Evolutionary conservation across 2,797 vertebrate species (phyloP), one percentile per base, ranked within the genome.

Genomic region (Poecilia velifera): DNA sequence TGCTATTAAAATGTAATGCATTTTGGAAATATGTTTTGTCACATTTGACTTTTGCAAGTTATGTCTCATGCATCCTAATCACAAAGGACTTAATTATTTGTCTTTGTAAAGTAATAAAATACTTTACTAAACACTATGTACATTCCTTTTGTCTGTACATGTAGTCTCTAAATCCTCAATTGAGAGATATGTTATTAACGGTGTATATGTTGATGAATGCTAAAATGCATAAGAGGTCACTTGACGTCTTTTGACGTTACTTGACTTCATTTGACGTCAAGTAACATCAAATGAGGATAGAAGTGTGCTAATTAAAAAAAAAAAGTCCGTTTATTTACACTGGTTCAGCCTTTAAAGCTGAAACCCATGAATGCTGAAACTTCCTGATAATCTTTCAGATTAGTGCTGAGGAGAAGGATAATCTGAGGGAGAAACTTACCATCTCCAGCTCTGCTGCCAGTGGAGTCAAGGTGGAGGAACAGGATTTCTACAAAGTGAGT

Each of bases 401-500:
- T 84, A 94, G 84, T 72, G 81, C 81, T 18, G 91, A 96, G 1
- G 92, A 98, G 78, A 99, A 97, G 94, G 82, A 20, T 4, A 55
- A 22, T 6, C 91, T 97, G 82, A 13, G n/a, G 86, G 78, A 92
- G 0, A 94, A 98, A 57, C 96, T 99, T 41, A n/a, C 82, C 64
- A 79, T 39, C 28, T 98, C 98, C 91, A 98, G 94, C 72, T 95
- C 94, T 71, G 76, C 76, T 31, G 22, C 95, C 84, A 96, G 1
- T 87, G 84, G 77, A 62, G 0, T 18, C 86, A 96, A 92, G 22
- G 79, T 95, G 31, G 95, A 93, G 79, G 84, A 91, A 0, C 92
- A 95, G 43, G 96, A 96, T 76, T 96, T 97, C 90, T 99, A 98
- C 94, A 99, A 97, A 95, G 98, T 99, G 91, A 95, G 95, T 90